phyloP scores from a whole-genome alignment of 35 echinoderm and acorn worm genomes.

The Patiria miniata region DNA sequence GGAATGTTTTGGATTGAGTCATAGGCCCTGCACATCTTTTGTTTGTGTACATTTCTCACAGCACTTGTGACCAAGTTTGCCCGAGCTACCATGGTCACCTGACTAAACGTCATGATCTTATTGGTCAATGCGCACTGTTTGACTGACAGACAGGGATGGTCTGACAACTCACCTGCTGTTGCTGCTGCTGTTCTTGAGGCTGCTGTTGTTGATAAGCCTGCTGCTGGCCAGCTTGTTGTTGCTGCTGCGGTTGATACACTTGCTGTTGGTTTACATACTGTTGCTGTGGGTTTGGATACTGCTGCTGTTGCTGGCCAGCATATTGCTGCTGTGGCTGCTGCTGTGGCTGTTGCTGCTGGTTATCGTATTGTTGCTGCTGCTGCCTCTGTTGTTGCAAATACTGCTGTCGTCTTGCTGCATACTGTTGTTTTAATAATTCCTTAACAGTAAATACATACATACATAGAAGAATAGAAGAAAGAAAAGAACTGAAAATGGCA shows the following conservation, averaged over 20 bases:
- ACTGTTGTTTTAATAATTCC: constrained; percentile 20
- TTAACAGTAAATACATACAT: not conserved
- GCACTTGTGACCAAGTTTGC: too few species aligned
- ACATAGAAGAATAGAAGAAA: too few species aligned
- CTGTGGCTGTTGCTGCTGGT: constrained; percentile 3
- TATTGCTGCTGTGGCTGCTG: constrained; percentile 31
- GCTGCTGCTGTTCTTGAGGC: not conserved
- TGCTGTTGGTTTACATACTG: constrained; percentile 22
- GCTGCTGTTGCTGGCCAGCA: not conserved
- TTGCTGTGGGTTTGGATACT: constrained; percentile 10
- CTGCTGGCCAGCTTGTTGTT: not conserved
- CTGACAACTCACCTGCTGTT: not conserved
- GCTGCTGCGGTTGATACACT: not conserved
- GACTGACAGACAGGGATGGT: too few species aligned
- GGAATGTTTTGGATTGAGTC: too few species aligned
- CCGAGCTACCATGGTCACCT: too few species aligned
- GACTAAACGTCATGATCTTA: too few species aligned
- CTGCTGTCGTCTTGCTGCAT: not conserved
- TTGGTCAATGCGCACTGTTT: too few species aligned
- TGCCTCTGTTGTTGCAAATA: not conserved
- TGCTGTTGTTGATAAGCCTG: constrained; percentile 17
- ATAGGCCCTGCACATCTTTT: too few species aligned
- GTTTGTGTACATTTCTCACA: too few species aligned
- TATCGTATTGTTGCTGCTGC: constrained; percentile 16
- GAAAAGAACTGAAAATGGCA: too few species aligned